Evolutionary conservation across 2,888 invertebrate species (phyloP).

Genomic region (Ennomos fuscantarius): DNA sequence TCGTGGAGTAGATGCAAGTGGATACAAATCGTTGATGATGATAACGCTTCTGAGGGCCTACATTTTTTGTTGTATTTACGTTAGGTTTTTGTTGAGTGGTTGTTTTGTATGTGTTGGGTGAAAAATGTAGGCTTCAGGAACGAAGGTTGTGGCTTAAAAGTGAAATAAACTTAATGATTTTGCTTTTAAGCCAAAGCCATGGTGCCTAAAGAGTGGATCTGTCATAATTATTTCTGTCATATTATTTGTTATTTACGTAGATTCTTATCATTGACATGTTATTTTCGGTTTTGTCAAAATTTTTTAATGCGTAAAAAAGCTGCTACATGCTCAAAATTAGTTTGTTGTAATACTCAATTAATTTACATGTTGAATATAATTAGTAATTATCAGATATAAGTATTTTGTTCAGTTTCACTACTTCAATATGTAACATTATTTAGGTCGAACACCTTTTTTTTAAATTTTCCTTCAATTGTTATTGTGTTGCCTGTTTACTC

Average conservation of each 20-base stretch:
- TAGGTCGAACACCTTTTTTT: too few relatives aligned
- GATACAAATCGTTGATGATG: slow-evolving; percentile 19
- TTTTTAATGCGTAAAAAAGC: too few relatives aligned
- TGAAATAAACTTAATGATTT: slow-evolving; percentile 3
- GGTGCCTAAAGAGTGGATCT: slow-evolving; percentile 25
- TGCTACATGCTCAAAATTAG: too few relatives aligned
- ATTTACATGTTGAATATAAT: too few relatives aligned
- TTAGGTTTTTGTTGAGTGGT: slow-evolving; percentile 30
- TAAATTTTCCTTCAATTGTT: too few relatives aligned
- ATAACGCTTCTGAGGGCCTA: slow-evolving; percentile 28
- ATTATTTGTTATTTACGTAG: not conserved
- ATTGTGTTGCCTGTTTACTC: too few relatives aligned
- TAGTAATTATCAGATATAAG: too few relatives aligned
- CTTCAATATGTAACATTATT: too few relatives aligned
- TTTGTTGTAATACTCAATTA: too few relatives aligned
- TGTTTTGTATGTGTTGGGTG: slow-evolving; percentile 19
- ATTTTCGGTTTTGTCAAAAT: not conserved
- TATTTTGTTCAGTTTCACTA: too few relatives aligned
- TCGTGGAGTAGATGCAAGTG: slow-evolving; percentile 12
- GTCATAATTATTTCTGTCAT: slow-evolving; percentile 24
- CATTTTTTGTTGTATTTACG: slow-evolving; percentile 27
- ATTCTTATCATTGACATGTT: not conserved
- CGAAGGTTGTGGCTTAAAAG: slow-evolving; percentile 17
- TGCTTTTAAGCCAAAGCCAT: slow-evolving; percentile 11
- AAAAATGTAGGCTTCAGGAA: slow-evolving; percentile 31